phyloP scores from a whole-genome alignment of 1,140 invertebrate species.

The Vollenhovia emeryi region DNA sequence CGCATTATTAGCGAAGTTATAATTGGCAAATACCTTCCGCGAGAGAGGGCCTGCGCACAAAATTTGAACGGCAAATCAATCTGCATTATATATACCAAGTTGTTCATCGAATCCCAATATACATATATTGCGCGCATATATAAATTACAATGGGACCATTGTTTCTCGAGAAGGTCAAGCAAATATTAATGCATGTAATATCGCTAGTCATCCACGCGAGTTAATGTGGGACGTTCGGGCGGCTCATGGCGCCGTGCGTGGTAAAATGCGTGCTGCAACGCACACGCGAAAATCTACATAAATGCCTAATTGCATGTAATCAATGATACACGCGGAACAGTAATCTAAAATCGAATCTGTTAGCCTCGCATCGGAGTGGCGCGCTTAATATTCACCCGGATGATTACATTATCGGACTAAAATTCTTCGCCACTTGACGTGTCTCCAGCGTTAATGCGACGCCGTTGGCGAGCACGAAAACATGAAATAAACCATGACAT shows the following conservation, averaged over 20 bases:
- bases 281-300: neutral
- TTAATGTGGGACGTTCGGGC: neutral
- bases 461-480: neutral
- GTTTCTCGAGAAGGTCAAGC: constrained; percentile 25
- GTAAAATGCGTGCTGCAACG: neutral
- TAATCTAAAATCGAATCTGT: constrained; percentile 21
- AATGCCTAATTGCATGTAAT: constrained; percentile 28
- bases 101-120: constrained; percentile 33
- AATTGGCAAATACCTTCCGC: neutral
- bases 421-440: neutral
- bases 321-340: neutral
- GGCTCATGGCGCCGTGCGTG: neutral
- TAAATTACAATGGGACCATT: constrained; percentile 42
- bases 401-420: constrained; percentile 1
- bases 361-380: neutral
- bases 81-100: neutral
- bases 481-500: neutral
- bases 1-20: neutral
- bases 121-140: constrained; percentile 16
- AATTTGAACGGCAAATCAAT: neutral
- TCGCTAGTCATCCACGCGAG: constrained; percentile 19
- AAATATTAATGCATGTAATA: constrained; percentile 41
- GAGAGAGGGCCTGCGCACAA: constrained; percentile 4
- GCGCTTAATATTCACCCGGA: neutral
- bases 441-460: neutral